Conservation (phyloP, 53 echinoderm and acorn worm genomes). For the Antedon mediterranea region DNA sequence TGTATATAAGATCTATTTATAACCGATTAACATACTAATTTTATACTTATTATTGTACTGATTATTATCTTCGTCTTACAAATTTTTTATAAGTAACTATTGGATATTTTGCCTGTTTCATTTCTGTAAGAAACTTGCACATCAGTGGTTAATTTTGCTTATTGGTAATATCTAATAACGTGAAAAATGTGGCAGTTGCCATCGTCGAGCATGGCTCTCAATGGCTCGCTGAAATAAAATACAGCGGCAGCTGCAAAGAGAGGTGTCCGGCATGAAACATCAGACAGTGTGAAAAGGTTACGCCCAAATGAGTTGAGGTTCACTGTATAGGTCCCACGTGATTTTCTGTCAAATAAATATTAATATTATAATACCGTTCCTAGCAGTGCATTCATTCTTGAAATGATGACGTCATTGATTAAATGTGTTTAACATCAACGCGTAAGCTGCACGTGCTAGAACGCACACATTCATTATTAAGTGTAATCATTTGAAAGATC, state of each 20-base stretch:
- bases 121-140: too few relatives aligned
- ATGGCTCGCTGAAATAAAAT: neutral
- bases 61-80: too few relatives aligned
- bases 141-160: too few relatives aligned
- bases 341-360: neutral
- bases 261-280: neutral
- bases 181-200: neutral
- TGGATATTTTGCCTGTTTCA: too few relatives aligned
- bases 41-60: too few relatives aligned
- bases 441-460: neutral
- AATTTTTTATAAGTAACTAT: too few relatives aligned
- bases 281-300: constrained; percentile 1
- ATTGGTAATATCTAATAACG: too few relatives aligned
- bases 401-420: neutral
- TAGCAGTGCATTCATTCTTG: neutral
- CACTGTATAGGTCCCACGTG: neutral
- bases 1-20: too few relatives aligned
- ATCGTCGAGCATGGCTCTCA: neutral
- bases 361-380: neutral
- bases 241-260: neutral
- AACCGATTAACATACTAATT: too few relatives aligned
- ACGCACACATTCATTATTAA: neutral
- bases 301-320: neutral
- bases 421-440: neutral
- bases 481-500: too few relatives aligned